Evolutionary conservation across 2,797 vertebrate species (phyloP).

Genomic region (Psittacula derbiana): DNA sequence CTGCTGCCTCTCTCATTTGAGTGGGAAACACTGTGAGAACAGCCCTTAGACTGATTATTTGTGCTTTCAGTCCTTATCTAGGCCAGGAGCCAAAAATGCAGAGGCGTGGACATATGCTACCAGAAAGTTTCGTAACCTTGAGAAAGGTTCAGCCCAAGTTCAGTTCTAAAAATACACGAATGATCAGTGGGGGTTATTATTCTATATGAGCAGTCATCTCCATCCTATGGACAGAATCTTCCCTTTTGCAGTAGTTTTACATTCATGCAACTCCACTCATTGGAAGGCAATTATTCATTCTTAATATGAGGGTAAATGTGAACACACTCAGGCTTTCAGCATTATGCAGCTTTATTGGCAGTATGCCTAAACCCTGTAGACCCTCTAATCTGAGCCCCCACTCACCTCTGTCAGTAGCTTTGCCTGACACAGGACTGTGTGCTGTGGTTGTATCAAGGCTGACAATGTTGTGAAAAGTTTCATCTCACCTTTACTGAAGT

Average conservation of each 20-base stretch:
- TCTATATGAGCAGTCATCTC: background rate
- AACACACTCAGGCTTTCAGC: conserved; percentile 11
- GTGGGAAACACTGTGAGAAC: background rate
- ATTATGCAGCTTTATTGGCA: background rate
- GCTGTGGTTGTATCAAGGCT: background rate
- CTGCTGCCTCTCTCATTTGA: background rate
- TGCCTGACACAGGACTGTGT: background rate
- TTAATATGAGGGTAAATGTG: conserved; percentile 40
- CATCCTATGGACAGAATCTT: background rate
- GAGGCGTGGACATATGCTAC: conserved; percentile 3
- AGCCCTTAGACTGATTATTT: conserved; percentile 14
- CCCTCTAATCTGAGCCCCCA: background rate
- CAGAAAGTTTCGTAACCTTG: conserved; percentile 30
- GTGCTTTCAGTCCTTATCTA: conserved; percentile 33
- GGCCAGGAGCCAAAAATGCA: conserved; percentile 18
- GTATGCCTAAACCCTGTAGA: background rate
- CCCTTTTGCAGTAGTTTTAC: conserved; percentile 3
- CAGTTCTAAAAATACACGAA: conserved; percentile 52
- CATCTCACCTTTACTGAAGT: background rate
- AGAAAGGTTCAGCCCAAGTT: conserved; percentile 57
- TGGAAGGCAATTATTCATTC: conserved; percentile 41
- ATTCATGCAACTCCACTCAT: conserved; percentile 9
- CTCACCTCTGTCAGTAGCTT: background rate
- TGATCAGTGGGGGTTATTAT: background rate
- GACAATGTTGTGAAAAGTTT: background rate